Base-by-base conservation (phyloP, 1,140 invertebrate genomes). In the Drosophila tsacasi region DNA sequence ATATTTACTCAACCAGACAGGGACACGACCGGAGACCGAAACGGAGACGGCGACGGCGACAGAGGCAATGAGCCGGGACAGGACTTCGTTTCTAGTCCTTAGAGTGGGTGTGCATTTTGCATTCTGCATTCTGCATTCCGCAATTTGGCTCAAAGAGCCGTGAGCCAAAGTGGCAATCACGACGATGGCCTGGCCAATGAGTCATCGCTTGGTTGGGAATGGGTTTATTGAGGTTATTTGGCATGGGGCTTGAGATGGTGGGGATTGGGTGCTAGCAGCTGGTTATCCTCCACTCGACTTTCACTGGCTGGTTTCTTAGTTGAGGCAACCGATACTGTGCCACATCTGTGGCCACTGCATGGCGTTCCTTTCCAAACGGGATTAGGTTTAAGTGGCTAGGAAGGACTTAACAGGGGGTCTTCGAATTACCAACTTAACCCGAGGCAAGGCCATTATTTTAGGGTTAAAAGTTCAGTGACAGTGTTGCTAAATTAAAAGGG, bases 1-100 rank as follows among this genome's bases (percentile, higher is more conserved):
- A 89, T 89, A 89, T 89, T 89, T 89, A 89, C 85, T 85, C 69
- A 61, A 46, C 69, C 69, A 80, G 69, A 80, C 78, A 57, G 54
- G 54, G 35, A 39, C 52, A 55, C 32, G 35, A 57, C 54, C 35
- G 21, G 32, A 37, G 52, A 55, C 52, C 19, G 50, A 32, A 19
- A 32, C 58, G 40, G 52, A 55, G 73, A 49, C 30, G 30, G 52
- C 21, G 27, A 25, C 23, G 52, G 23, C 27, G 32, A 57, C 63
- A 25, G 57, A 63, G 73, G 52, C 75, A 75, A 68, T 66, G 66
- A 76, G 66, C 50, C 61, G 46, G 39, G 1, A 40, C 40, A 40
- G 15, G 12, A 35, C 40, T 15, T 46, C 15, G 25, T 49, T 54
- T 25, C 42, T 44, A 60, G 69, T 66, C 49, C 49, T 25, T n/a